Base-by-base conservation (phyloP, 37 sponge, comb jelly and placozoan species). In the Chondrosia reniformis region DNA sequence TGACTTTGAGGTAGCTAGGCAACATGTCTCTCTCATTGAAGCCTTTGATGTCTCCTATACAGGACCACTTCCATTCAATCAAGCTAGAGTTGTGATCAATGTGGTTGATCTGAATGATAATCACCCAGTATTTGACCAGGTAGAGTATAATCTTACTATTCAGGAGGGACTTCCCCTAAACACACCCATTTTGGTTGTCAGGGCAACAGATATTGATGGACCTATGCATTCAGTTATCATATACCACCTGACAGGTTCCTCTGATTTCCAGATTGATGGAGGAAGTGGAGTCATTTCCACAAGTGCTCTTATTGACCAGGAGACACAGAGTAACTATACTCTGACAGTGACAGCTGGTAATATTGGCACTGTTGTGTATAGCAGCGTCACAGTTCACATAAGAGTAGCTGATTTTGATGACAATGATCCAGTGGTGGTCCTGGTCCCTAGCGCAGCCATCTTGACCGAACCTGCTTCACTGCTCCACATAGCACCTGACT, bases 71-170 rank as follows among this genome's bases (percentile, higher is more conserved):
- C 8, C 33, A 10, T 36, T 36, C 6, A 64, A 64, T 64, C 66
- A 64, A 13, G 66, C 32, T 36, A 64, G 36, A 32, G 34, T 64
- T n/a, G 34, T 64, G 7, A 3, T 64, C 31, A 3, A 64, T 4
- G 66, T 64, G 4, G 31, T 31, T 19, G 66, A 64, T 64, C 34
- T 64, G 34, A 64, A 64, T 7, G 66, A 64, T 28, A 64, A 64
- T 36, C 33, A 32, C 34, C 89, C 89, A 54, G 34, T 77, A 19
- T 92, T 87, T 61, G 49, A 69, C 4, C 66, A 73, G 36, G 34
- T 74, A 6, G 17, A 62, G 8, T 92, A 92, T 40, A 74, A 21
- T 46, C 67, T 39, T 31, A 84, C 76, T 33, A 44, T 80, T 21
- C 41, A 63, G 45, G 85, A 92, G 44, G 74, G 57, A 39, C 12